These are phyloP conservation scores for Coturnix japonica DNA, from an alignment of 2,113 vertebrate species.

Conservation along the genomic window DNA sequence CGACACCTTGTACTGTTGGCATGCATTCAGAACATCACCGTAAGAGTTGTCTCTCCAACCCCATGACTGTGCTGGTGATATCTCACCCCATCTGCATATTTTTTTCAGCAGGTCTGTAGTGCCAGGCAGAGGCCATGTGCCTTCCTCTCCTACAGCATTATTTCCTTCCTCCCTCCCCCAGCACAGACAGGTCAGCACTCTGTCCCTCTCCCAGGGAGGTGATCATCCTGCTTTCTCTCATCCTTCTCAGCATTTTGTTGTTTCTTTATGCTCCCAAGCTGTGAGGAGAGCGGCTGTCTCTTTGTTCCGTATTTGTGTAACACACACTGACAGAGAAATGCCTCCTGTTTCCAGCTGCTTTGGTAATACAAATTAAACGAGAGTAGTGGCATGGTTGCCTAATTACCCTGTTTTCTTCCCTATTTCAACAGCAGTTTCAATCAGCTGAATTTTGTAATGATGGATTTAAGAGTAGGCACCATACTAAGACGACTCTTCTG, in stretches of 20 bases:
- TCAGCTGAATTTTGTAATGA: background rate
- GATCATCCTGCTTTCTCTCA: background rate
- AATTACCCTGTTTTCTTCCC: background rate
- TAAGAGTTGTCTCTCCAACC: background rate
- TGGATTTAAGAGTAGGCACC: background rate
- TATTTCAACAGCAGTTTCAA: background rate
- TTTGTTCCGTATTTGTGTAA: background rate
- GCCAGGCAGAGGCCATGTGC: background rate
- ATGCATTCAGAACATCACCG: background rate
- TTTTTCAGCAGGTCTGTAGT: background rate
- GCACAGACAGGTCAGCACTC: background rate
- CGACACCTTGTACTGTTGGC: background rate
- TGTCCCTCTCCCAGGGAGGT: background rate
- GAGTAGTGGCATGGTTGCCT: background rate
- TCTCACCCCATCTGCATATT: background rate
- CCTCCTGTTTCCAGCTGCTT: background rate
- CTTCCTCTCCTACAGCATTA: background rate
- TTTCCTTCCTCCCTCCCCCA: background rate
- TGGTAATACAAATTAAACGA: slow-evolving; percentile 24
- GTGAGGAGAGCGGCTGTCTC: background rate
- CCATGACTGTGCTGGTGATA: background rate
- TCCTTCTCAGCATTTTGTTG: background rate
- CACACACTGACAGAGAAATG: background rate
- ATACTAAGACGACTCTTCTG: background rate
- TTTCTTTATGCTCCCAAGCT: background rate